A percentile compares a stretch with the other conserved stretches of the same genome.
Conservation (phyloP, 1,140 invertebrate species). For the Agrilus planipennis region DNA sequence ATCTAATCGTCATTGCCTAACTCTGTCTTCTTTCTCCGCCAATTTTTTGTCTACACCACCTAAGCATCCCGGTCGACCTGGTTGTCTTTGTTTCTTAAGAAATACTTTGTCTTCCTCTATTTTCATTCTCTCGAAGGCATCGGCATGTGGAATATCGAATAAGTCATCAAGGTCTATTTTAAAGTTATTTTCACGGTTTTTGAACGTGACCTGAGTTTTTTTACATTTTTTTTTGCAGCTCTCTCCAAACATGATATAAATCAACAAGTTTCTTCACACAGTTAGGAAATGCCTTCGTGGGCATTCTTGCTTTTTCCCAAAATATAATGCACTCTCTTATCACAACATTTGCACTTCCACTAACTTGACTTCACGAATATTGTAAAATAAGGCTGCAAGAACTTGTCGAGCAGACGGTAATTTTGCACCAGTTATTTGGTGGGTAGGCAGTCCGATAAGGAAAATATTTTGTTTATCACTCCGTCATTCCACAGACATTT, state of each 20-base stretch:
- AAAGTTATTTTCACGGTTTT: no score
- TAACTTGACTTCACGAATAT: conserved; percentile 25
- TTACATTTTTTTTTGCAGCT: conserved; percentile 16
- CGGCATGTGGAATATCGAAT: conserved; percentile 16
- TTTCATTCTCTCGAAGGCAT: conserved; percentile 12
- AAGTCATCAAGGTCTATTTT: conserved; percentile 10
- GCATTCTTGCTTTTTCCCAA: conserved; percentile 17
- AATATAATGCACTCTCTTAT: conserved; percentile 16
- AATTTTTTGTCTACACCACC: conserved; percentile 18
- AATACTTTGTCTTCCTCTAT: conserved; percentile 22
- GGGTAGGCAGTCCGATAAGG: background rate
- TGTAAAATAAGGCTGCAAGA: conserved; percentile 24
- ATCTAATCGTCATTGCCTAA: background rate
- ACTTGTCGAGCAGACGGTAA: conserved; percentile 17
- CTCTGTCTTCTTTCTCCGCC: conserved; percentile 14
- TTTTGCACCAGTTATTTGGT: conserved; percentile 20
- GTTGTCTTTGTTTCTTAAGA: conserved; percentile 19
- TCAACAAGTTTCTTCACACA: conserved; percentile 16
- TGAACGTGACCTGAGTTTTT: conserved; percentile 12
- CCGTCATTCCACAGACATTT: no score
- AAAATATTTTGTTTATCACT: no score
- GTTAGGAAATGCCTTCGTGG: conserved; percentile 17
- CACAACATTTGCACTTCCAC: conserved; percentile 17
- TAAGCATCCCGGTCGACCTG: conserved; percentile 11
- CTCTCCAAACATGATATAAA: conserved; percentile 14